Percentiles rank a stretch among this genome's conserved stretches.
Conservation (phyloP, 1,140 invertebrate genomes). For the Pteromalus puparum region DNA sequence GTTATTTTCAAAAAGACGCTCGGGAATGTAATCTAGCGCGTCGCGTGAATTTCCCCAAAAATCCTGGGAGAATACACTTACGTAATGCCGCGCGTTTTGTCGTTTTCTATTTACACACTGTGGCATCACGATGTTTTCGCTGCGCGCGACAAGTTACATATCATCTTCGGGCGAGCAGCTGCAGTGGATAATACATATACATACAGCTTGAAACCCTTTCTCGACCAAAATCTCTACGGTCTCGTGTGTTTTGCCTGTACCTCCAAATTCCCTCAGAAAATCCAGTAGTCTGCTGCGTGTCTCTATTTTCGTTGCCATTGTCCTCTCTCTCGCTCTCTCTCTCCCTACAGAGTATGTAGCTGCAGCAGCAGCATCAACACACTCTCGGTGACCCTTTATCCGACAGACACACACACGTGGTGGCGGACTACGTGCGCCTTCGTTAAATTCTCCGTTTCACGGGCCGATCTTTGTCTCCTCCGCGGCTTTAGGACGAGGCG, state of each 20-base stretch:
- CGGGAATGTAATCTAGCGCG: too few species aligned
- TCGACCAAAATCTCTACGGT: background rate
- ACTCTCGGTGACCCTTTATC: background rate
- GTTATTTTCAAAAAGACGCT: too few species aligned
- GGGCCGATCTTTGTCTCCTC: background rate
- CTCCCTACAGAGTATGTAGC: background rate
- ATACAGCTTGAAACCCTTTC: background rate
- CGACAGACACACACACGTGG: background rate
- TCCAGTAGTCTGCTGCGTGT: background rate
- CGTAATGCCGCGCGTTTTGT: too few species aligned
- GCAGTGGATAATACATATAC: too few species aligned
- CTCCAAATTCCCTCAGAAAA: background rate
- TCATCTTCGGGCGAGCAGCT: too few species aligned
- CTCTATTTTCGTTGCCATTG: constrained; percentile 9
- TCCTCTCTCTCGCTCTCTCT: background rate
- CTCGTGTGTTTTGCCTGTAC: background rate
- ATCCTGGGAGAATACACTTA: too few species aligned
- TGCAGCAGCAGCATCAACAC: background rate
- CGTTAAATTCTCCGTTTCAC: constrained; percentile 25
- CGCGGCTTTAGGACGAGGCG: background rate
- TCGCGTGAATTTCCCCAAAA: too few species aligned
- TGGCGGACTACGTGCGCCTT: background rate
- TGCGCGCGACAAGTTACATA: too few species aligned
- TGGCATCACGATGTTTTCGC: too few species aligned
- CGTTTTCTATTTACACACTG: too few species aligned